phyloP scores from a whole-genome alignment of 2,797 vertebrate genomes.

The Xiphophorus birchmanni region DNA sequence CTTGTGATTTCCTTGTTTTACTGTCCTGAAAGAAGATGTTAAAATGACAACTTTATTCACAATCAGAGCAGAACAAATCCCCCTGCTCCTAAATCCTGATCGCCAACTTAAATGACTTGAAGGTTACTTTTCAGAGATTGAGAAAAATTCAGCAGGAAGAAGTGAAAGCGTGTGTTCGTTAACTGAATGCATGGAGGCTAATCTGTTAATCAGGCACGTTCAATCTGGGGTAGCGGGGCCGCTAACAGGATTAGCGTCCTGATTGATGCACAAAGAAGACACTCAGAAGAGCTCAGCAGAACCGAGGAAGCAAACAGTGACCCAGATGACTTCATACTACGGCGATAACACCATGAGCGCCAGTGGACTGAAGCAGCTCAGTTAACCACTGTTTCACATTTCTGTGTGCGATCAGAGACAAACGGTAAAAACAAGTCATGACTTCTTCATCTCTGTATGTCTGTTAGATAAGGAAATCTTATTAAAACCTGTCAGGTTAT shows the following conservation, averaged over 20 bases:
- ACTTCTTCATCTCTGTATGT: not conserved
- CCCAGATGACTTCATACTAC: conserved; percentile 32
- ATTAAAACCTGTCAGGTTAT: not conserved
- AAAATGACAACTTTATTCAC: not conserved
- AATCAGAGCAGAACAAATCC: not conserved
- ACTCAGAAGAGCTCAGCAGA: conserved; percentile 10
- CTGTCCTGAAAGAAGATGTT: not conserved
- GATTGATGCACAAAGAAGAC: conserved; percentile 47
- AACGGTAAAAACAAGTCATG: not conserved
- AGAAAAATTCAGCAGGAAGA: not conserved
- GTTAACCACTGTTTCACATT: not conserved
- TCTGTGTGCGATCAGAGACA: not conserved
- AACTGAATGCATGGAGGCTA: conserved; percentile 57
- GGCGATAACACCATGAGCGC: conserved; percentile 28
- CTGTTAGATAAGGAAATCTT: not conserved
- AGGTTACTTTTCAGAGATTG: not conserved
- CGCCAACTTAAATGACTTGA: not conserved
- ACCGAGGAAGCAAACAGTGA: conserved; percentile 19
- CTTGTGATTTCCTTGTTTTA: not conserved
- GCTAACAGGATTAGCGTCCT: conserved; percentile 70
- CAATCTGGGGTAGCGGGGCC: conserved; percentile 60
- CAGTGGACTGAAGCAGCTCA: conserved; percentile 19
- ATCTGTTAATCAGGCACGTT: conserved; percentile 72
- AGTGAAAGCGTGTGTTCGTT: conserved; percentile 24
- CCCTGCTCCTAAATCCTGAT: not conserved